Evolutionary conservation across 2,113 vertebrate genomes (phyloP).

Genomic region (Gallinago undulata): DNA sequence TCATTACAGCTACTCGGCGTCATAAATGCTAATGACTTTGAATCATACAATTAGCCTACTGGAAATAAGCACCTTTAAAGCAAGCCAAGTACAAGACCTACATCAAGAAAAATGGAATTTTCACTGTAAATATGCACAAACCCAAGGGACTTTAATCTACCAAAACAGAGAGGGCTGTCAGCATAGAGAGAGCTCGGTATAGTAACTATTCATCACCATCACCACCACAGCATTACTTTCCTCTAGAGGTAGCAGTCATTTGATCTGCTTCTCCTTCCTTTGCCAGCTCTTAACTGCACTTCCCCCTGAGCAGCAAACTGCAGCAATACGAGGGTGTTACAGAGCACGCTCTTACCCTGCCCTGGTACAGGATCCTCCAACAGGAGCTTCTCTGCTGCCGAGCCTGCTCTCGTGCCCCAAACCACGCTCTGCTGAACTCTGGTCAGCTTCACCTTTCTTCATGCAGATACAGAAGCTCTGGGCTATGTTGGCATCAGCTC

Average conservation of each 20-base stretch:
- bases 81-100: neutral
- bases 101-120: neutral
- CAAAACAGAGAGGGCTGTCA: neutral
- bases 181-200: neutral
- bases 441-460: neutral
- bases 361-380: neutral
- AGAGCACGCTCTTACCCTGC: neutral
- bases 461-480: neutral
- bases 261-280: neutral
- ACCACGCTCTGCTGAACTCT: neutral
- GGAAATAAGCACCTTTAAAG: neutral
- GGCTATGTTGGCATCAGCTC: neutral
- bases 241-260: neutral
- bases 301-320: neutral
- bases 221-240: neutral
- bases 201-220: neutral
- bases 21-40: neutral
- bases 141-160: neutral
- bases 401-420: fast-evolving
- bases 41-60: neutral
- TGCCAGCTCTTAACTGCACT: fast-evolving
- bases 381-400: neutral
- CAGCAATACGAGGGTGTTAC: fast-evolving
- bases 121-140: neutral
- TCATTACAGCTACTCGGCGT: neutral